Conservation (phyloP, 2,888 invertebrate species). For the Anoncus sp. region DNA sequence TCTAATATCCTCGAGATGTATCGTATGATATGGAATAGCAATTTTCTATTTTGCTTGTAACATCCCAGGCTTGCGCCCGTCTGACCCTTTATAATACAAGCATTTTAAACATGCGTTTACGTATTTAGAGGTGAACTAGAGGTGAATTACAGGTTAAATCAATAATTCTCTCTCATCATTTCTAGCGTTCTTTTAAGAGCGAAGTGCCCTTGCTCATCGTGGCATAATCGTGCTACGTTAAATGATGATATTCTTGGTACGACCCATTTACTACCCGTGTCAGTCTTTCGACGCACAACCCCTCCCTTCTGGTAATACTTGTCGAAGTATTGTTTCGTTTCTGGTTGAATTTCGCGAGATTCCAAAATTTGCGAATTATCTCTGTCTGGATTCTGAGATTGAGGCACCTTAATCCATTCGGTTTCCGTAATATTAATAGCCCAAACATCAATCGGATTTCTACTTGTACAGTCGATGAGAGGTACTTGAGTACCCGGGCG, state of each 20-base stretch:
- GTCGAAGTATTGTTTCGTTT: slow-evolving; percentile 61
- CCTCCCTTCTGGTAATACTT: slow-evolving; percentile 55
- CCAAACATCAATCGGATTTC: slow-evolving; percentile 60
- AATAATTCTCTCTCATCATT: slow-evolving; percentile 74
- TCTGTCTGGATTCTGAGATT: slow-evolving; percentile 60
- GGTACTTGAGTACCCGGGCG: slow-evolving; percentile 57
- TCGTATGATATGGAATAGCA: slow-evolving; percentile 77
- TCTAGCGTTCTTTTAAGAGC: slow-evolving; percentile 74
- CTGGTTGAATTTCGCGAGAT: slow-evolving; percentile 50
- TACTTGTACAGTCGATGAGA: slow-evolving; percentile 68
- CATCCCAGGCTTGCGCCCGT: slow-evolving; percentile 72
- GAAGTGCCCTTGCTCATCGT: slow-evolving; percentile 76
- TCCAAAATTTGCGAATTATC: slow-evolving; percentile 58
- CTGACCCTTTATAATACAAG: slow-evolving; percentile 70
- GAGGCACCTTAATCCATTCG: slow-evolving; percentile 67
- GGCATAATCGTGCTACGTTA: not conserved
- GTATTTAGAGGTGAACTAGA: slow-evolving; percentile 78
- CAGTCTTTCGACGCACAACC: slow-evolving; percentile 57
- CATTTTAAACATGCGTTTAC: slow-evolving; percentile 66
- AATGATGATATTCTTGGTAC: slow-evolving; percentile 57
- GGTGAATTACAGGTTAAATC: too few species aligned
- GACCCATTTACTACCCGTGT: slow-evolving; percentile 69
- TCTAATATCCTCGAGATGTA: slow-evolving; percentile 81
- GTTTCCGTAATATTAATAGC: slow-evolving; percentile 55
- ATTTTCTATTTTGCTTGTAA: slow-evolving; percentile 80